Evolutionary conservation across 2,888 invertebrate species (phyloP).

Genomic region (Oxycera nigricornis): DNA sequence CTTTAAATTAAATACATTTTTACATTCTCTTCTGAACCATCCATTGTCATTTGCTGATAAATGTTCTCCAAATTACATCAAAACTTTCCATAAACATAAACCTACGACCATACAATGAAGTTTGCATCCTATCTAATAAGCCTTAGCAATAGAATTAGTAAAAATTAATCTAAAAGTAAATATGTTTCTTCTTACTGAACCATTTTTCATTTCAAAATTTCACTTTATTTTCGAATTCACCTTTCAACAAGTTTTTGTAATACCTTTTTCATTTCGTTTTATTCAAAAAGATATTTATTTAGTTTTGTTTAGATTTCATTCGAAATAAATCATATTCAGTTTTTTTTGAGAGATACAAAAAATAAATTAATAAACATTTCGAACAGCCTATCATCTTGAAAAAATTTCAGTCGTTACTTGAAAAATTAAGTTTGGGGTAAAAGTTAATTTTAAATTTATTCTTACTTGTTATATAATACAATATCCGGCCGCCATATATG

Average conservation of each 20-base stretch:
- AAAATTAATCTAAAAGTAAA: no score
- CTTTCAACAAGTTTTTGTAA: neutral
- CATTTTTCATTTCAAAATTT: no score
- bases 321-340: slow-evolving; percentile 10
- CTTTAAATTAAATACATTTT: no score
- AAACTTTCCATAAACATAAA: no score
- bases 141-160: no score
- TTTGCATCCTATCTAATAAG: no score
- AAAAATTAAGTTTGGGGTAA: neutral
- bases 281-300: slow-evolving; percentile 6
- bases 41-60: no score
- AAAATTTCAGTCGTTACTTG: neutral
- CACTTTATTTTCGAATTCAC: neutral
- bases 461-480: slow-evolving; percentile 83
- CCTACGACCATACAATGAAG: no score
- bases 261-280: neutral
- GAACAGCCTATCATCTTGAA: neutral
- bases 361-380: slow-evolving; percentile 1
- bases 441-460: slow-evolving; percentile 42
- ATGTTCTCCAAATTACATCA: no score
- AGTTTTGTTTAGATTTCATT: neutral
- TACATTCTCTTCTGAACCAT: no score
- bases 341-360: slow-evolving; percentile 7
- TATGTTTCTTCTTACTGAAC: no score
- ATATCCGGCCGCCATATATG: slow-evolving; percentile 86